Evolutionary conservation across 35 echinoderm and acorn worm genomes (phyloP), one percentile per base, ranked within the genome.

Genomic region (Ophioderma brevispina): DNA sequence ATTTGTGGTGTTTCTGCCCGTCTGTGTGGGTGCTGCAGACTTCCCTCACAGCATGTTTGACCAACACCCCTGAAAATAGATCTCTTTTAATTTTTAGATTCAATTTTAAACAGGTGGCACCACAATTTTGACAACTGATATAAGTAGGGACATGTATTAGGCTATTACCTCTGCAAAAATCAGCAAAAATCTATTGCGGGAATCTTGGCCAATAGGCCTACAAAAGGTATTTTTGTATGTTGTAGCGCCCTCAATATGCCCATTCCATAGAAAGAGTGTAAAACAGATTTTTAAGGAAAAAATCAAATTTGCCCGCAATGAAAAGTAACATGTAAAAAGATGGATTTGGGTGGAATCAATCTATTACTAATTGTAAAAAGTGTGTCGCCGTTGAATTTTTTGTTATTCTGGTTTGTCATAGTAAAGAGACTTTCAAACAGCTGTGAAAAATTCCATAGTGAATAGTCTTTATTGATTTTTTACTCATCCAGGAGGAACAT

Each of bases 401-500:
- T 52, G 46, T 52, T 52, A 21, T 21, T 52, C 8, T 11, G 46
- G 8, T 52, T 52, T 52, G 46, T 52, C 21, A n/a, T 52, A 11
- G 46, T 52, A 52, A 52, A 52, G 46, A 8, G 46, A 8, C 21
- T 52, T 52, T n/a, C n/a, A n/a, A n/a, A n/a, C n/a, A n/a, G n/a
- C n/a, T n/a, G n/a, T n/a, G n/a, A 52, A 52, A 52, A 11, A 21
- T 52, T 52, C 46, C 46, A 11, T 52, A 11, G 21, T 52, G 8
- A 52, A 11, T 52, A 52, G 8, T 52, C 8, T 52, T 52, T 11
- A 11, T 52, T 8, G 46, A 52, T 79, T 63, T 56, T 80, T 76
- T 31, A 55, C 64, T 80, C n/a, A 37, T 38, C 40, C 39, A 41
- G 95, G 96, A 93, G 95, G 88, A 98, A 98, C 76, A 87, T 98